A percentile compares a stretch with the other conserved stretches of the same genome.
Conservation (phyloP, 2,797 vertebrate species). For the Pipistrellus kuhlii region DNA sequence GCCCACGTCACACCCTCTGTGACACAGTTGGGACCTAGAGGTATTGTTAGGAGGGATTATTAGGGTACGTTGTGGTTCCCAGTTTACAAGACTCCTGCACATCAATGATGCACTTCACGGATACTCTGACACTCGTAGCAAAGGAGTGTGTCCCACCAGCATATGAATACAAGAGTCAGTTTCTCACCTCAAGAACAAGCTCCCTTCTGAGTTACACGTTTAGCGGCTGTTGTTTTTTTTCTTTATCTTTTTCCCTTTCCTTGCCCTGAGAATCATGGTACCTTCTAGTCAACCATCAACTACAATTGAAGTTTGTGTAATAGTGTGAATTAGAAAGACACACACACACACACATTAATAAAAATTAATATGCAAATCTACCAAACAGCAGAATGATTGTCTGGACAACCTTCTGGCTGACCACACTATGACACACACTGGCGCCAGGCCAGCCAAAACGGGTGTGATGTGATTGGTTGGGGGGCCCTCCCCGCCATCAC, state of each 20-base stretch:
- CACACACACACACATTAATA: too few relatives aligned
- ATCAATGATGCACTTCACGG: background rate
- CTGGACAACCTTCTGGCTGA: too few relatives aligned
- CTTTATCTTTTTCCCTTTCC: background rate
- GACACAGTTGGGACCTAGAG: background rate
- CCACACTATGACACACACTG: too few relatives aligned
- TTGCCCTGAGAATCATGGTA: background rate
- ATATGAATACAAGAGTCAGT: background rate
- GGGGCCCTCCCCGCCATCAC: too few relatives aligned
- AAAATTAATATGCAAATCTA: too few relatives aligned
- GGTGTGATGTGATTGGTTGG: too few relatives aligned
- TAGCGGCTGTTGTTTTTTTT: background rate
- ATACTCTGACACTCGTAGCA: background rate
- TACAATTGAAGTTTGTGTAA: background rate
- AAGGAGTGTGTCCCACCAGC: background rate
- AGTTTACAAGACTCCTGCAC: background rate
- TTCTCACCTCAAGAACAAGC: background rate
- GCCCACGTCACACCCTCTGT: background rate
- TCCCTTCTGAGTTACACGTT: background rate
- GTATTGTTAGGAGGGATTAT: background rate
- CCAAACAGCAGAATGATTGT: too few relatives aligned
- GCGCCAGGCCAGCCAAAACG: too few relatives aligned
- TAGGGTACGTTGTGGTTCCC: background rate
- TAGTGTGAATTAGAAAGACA: slow-evolving; percentile 15
- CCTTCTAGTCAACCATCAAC: slow-evolving; percentile 22